A percentile compares a stretch with the other conserved stretches of the same genome.
These are phyloP conservation scores for Eupithecia insigniata DNA, from an alignment of 2,888 invertebrate species.

Conservation along the genomic window DNA sequence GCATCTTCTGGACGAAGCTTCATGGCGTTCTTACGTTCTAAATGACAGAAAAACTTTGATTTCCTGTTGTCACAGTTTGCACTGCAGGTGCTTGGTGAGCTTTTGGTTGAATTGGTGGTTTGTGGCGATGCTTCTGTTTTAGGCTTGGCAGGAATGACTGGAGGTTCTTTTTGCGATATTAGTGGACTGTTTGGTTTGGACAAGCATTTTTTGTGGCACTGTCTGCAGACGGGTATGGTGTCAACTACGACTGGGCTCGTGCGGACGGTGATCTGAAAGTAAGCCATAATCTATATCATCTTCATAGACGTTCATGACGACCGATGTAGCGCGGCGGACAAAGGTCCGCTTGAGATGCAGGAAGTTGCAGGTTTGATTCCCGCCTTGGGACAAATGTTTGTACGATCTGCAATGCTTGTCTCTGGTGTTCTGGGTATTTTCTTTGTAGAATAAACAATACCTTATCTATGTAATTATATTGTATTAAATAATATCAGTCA, in stretches of 20 bases:
- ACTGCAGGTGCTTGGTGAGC: constrained; percentile 73
- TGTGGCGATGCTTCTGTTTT: constrained; percentile 74
- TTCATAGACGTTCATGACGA: no score
- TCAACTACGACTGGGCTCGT: constrained; percentile 90
- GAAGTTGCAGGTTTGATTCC: no score
- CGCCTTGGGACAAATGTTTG: no score
- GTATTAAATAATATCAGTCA: no score
- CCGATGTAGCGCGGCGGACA: no score
- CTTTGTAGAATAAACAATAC: no score
- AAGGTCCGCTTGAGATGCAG: no score
- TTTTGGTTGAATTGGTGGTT: constrained; percentile 72
- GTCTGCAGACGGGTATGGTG: constrained; percentile 89
- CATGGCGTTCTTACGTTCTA: constrained; percentile 80
- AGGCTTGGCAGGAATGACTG: constrained; percentile 61
- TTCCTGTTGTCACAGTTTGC: constrained; percentile 73
- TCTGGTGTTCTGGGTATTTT: no score
- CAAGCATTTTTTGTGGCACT: constrained; percentile 91
- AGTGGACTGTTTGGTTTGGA: constrained; percentile 83
- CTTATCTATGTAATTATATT: no score
- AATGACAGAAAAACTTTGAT: constrained; percentile 67
- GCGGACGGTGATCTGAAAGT: constrained; percentile 88
- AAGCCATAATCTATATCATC: constrained; percentile 17
- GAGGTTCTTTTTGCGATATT: constrained; percentile 76
- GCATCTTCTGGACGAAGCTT: constrained; percentile 79
- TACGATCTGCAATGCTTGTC: no score